phyloP scores from a whole-genome alignment of 2,797 vertebrate species.

The Sorex maritimensis region DNA sequence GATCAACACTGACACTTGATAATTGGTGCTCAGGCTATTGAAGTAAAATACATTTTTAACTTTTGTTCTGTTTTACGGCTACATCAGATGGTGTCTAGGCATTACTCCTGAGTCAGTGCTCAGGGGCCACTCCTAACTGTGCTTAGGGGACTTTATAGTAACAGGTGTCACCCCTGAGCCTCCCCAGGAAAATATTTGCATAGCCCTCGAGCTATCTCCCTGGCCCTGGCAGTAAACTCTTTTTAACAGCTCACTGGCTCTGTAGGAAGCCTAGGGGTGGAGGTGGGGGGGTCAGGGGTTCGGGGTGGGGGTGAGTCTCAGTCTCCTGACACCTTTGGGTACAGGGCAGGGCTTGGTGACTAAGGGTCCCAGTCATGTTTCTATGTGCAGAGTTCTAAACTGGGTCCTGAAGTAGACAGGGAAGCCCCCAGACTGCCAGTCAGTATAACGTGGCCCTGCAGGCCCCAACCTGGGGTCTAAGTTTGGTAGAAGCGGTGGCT shows the following conservation, averaged over 20 bases:
- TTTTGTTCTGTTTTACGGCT: no score
- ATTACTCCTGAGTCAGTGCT: no score
- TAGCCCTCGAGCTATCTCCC: not conserved
- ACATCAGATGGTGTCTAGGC: no score
- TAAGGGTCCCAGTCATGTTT: not conserved
- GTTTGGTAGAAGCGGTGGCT: slow-evolving; percentile 11
- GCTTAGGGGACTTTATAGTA: no score
- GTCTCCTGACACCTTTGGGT: not conserved
- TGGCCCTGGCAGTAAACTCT: not conserved
- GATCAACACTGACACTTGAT: not conserved
- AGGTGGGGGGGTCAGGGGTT: no score
- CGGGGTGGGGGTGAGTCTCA: not conserved
- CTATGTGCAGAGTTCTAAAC: not conserved
- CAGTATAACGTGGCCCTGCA: not conserved
- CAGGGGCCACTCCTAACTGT: no score
- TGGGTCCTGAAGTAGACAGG: not conserved
- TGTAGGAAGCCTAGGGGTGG: not conserved
- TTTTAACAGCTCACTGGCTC: slow-evolving; percentile 17
- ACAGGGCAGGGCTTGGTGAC: not conserved
- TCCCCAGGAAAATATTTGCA: not conserved
- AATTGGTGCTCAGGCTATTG: not conserved
- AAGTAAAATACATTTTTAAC: slow-evolving; percentile 43
- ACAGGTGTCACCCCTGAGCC: not conserved
- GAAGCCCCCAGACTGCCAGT: not conserved
- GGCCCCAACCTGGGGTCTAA: not conserved